A percentile compares a stretch with the other conserved stretches of the same genome.
Conservation (phyloP, 2,888 invertebrate genomes). For the Deroplatys truncata region DNA sequence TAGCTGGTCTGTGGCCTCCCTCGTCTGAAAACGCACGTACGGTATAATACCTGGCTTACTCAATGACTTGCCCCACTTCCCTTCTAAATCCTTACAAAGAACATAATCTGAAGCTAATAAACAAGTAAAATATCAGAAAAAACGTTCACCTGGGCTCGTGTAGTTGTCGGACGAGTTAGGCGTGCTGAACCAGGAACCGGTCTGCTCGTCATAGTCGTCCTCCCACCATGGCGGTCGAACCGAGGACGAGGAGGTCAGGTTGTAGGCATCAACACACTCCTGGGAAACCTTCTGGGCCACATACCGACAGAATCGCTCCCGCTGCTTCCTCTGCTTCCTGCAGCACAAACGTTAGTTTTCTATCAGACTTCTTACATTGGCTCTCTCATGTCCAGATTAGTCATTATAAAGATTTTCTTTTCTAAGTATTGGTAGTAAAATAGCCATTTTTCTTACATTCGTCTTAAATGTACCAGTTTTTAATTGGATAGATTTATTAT, state of each 20-base stretch:
- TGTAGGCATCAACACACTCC: constrained; percentile 51
- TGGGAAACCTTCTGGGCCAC: constrained; percentile 51
- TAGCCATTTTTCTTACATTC: no score
- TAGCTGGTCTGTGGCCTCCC: no score
- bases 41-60: no score
- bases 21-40: no score
- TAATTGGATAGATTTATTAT: no score
- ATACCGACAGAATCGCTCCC: constrained; percentile 67
- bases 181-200: constrained; percentile 9
- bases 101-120: no score
- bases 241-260: constrained; percentile 37
- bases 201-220: constrained; percentile 33
- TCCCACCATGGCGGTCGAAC: constrained; percentile 49
- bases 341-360: constrained; percentile 32
- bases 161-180: constrained; percentile 6
- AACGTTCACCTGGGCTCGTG: background rate
- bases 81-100: no score
- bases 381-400: no score
- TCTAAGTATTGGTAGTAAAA: no score
- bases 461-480: no score
- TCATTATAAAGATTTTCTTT: no score
- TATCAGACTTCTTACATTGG: background rate
- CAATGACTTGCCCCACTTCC: no score
- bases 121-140: background rate
- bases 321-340: constrained; percentile 72